Evolutionary conservation across 2,888 invertebrate genomes (phyloP).

Genomic region (Melanostoma mellinum): DNA sequence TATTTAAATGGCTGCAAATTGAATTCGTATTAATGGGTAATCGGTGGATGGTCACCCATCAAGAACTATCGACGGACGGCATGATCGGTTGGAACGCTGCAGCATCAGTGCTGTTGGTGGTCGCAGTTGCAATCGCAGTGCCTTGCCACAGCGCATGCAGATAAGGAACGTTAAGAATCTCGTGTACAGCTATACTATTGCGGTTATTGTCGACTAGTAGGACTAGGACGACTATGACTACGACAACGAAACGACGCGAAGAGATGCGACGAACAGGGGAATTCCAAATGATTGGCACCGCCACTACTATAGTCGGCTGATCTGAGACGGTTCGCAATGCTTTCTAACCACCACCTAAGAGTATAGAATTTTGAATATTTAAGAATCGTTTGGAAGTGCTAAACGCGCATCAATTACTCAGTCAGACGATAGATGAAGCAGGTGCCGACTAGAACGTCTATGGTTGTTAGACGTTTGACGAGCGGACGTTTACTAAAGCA

Average conservation of each 20-base stretch:
- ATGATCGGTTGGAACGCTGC: conserved; percentile 34
- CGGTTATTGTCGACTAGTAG: conserved; percentile 62
- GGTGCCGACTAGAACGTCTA: conserved; percentile 43
- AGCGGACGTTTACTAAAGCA: conserved; percentile 19
- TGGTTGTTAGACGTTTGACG: conserved; percentile 29
- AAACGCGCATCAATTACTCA: conserved; percentile 68
- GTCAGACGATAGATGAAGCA: conserved; percentile 34
- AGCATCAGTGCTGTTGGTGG: conserved; percentile 49
- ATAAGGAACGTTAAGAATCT: conserved; percentile 69
- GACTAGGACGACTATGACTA: conserved; percentile 43
- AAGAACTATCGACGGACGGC: conserved; percentile 45
- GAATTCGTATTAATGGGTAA: conserved; percentile 72
- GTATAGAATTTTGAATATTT: conserved; percentile 72
- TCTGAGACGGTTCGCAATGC: conserved; percentile 14
- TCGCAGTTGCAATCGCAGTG: conserved; percentile 35
- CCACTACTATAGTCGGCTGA: conserved; percentile 24
- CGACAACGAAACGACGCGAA: conserved; percentile 14
- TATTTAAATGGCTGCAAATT: conserved; percentile 73
- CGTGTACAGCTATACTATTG: conserved; percentile 71
- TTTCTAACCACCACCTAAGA: conserved; percentile 64
- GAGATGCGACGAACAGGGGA: conserved; percentile 31
- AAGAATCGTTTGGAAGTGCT: conserved; percentile 67
- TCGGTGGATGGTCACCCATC: conserved; percentile 58
- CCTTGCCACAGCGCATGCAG: conserved; percentile 66
- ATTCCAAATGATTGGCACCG: conserved; percentile 67